Evolutionary conservation across 2,113 vertebrate species (phyloP), one percentile per base, ranked within the genome.

Genomic region (Carassius auratus): DNA sequence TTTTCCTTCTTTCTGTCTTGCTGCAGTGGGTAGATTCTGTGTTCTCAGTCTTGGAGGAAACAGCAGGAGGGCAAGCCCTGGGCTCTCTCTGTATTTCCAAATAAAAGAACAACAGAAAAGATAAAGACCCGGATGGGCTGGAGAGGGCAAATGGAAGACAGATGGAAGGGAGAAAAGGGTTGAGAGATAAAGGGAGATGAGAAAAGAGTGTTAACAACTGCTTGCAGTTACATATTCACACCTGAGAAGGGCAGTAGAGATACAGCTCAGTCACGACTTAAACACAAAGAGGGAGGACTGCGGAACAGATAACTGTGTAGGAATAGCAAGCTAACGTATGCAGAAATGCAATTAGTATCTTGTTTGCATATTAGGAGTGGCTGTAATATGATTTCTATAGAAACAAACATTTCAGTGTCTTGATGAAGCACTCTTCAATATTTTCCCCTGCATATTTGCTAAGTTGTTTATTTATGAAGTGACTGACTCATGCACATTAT

Each of bases 231-330:
- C 87, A 82, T 10, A 1, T 80, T 64, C 73, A 69, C 30, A 79
- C 93, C 94, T 95, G 92, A 88, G 91, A 92, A 93, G 89, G 93
- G 93, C 93, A 92, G 93, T 92, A 94, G 88, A 93, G 93, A 94
- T 91, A 90, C 92, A 93, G 93, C 87, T 91, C 87, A 92, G 84
- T 73, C 86, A 50, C 62, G 86, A 82, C 61, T 69, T 33, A 55
- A 30, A 42, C 26, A 52, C 57, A 59, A 66, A 55, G 9, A 61
- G 66, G 3, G 48, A 33, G 45, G 50, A 81, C 84, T 84, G 62
- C 38, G 23, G 26, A 69, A 33, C 30, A 68, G 14, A 36, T n/a
- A 55, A 33, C 59, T 8, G 78, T 48, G 14, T 36, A n/a, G 9
- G 69, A 36, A 36, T 48, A 50, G 5, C 45, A 69, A 69, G 26